A percentile compares a stretch with the other conserved stretches of the same genome.
These are phyloP conservation scores for Nemotelus nigrinus DNA, from an alignment of 2,888 invertebrate genomes.

Conservation along the genomic window DNA sequence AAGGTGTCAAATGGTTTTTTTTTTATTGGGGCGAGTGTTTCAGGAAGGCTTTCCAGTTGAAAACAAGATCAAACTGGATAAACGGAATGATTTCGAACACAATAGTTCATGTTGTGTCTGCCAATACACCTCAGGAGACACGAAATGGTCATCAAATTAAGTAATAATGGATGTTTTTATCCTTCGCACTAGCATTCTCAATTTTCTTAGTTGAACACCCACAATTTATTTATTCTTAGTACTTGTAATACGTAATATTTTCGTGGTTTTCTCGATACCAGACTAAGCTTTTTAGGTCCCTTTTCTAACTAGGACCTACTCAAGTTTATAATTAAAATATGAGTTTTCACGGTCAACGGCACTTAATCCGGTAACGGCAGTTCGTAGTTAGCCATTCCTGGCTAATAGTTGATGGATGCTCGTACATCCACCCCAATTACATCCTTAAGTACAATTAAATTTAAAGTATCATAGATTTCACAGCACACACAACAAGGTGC, in stretches of 20 bases:
- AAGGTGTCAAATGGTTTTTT: constrained; percentile 13
- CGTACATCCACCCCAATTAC: constrained; percentile 18
- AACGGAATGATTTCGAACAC: constrained; percentile 2
- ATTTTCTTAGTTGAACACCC: too few relatives aligned
- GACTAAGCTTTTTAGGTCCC: too few relatives aligned
- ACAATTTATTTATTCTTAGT: too few relatives aligned
- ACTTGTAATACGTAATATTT: too few relatives aligned
- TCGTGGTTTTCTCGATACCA: too few relatives aligned
- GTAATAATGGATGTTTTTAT: not conserved
- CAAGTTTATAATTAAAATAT: constrained; percentile 16
- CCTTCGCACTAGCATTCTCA: not conserved
- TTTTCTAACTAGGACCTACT: not conserved
- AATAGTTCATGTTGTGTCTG: not conserved
- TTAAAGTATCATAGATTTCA: not conserved
- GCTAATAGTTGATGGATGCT: not conserved
- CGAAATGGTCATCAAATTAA: not conserved
- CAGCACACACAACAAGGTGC: too few relatives aligned
- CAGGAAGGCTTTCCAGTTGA: not conserved
- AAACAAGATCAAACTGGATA: not conserved
- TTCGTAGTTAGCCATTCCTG: constrained; percentile 17
- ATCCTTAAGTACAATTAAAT: constrained; percentile 38
- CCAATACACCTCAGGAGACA: not conserved
- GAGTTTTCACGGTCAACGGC: constrained; percentile 20
- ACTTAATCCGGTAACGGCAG: constrained; percentile 26
- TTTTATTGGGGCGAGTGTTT: constrained; percentile 3